Base-by-base conservation (phyloP, 2,113 vertebrate genomes). In the Craseonycteris thonglongyai region DNA sequence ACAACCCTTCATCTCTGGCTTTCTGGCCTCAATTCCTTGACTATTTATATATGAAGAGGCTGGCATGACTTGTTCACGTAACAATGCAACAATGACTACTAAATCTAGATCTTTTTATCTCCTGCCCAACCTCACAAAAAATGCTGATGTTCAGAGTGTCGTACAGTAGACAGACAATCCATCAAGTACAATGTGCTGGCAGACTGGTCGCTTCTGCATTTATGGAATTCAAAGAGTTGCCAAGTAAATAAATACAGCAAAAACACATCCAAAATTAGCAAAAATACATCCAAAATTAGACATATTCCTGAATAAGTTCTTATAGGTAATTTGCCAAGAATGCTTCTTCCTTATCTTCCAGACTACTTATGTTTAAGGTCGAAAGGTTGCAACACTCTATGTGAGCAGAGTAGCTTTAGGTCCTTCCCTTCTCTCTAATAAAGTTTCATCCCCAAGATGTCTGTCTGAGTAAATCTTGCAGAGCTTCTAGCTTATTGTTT, bases 211-310 rank as follows among this genome's bases (percentile, higher is more conserved):
- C 93, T 95, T 95, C 80, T 97, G 90, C 22, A 7, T 94, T 95
- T 84, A 81, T 90, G 90, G 95, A 90, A 95, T 93, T 88, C 81
- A 81, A 65, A 96, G 26, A 58, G 47, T 88, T 96, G 92, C 92
- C 96, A 96, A 96, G 61, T 94, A 96, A 96, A 97, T 93, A 96
- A 97, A 96, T 93, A 90, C 6, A 93, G 71, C 33, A 90, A 82
- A 88, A 80, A 80, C 21, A 93, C 35, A 96, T 40, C 66, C 45
- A 69, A 51, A 92, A 92, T 84, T 96, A 96, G 72, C n/a, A n/a
- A n/a, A n/a, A n/a, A n/a, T n/a, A 93, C 35, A 96, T 40, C 66
- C 45, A 69, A 51, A 92, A 92, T 84, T 96, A 96, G 72, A 92
- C 76, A 82, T 90, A 68, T 33, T 30, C 49, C 56, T 96, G 93